A percentile compares a stretch with the other conserved stretches of the same genome.
Conservation (phyloP, 2,113 vertebrate species). For the Nibea albiflora region DNA sequence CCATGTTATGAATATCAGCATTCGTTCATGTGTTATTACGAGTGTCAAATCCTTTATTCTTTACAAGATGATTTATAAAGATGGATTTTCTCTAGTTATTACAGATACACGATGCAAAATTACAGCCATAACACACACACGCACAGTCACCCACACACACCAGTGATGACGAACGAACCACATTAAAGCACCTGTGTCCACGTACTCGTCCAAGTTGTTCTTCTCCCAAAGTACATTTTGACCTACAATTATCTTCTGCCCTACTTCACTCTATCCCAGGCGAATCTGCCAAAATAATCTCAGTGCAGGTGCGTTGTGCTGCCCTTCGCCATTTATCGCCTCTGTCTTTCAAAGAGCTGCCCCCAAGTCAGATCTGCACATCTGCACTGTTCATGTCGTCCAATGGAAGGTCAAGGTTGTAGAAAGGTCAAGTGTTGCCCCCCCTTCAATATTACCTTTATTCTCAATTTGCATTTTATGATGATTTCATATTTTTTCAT, state of each 20-base stretch:
- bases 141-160: no score
- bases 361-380: constrained; percentile 13
- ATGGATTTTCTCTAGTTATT: constrained; percentile 7
- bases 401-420: neutral
- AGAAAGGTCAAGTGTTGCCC: neutral
- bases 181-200: constrained; percentile 25
- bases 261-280: constrained; percentile 38
- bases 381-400: neutral
- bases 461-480: neutral
- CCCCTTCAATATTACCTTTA: neutral
- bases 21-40: neutral
- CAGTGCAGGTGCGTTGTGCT: constrained; percentile 45
- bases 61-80: neutral
- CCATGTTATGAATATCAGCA: neutral
- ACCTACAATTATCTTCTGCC: constrained; percentile 63
- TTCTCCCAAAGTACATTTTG: constrained; percentile 46
- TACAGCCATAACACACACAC: neutral
- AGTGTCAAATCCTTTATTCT: neutral
- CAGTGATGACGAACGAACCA: constrained; percentile 25
- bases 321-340: constrained; percentile 53
- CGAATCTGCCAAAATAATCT: constrained; percentile 21
- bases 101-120: neutral
- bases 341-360: constrained; percentile 21
- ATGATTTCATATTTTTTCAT: neutral
- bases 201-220: constrained; percentile 9